Evolutionary conservation across 37 sponge, comb jelly and placozoan species (phyloP).

Genomic region (Hormiphora californensis): DNA sequence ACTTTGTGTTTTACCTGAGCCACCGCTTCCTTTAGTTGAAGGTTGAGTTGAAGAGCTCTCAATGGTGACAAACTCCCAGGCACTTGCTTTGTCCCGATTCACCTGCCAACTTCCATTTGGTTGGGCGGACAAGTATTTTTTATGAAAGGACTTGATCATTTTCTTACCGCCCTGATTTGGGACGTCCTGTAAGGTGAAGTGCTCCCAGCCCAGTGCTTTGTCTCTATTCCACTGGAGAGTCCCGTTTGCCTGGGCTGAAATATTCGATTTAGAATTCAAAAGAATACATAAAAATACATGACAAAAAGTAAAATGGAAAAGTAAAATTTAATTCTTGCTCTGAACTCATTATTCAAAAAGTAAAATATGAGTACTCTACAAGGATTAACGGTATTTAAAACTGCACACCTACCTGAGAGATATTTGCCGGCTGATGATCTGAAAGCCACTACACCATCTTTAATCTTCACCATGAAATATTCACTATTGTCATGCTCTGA

Average conservation of each 20-base stretch:
- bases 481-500: not conserved
- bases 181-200: not conserved
- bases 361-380: no score
- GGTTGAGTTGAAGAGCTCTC: not conserved
- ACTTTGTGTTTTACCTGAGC: no score
- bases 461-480: not conserved
- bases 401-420: conserved; percentile 31
- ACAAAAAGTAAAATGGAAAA: no score
- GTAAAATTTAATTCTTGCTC: no score
- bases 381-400: no score
- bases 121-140: not conserved
- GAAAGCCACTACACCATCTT: not conserved
- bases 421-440: conserved; percentile 7
- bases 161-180: no score
- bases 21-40: no score
- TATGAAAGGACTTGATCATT: not conserved
- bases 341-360: no score
- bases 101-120: not conserved
- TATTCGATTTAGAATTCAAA: not conserved
- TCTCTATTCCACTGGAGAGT: not conserved
- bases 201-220: conserved; percentile 3
- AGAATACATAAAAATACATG: no score
- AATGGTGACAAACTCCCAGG: not conserved
- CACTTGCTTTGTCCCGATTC: not conserved
- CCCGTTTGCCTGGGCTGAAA: not conserved